These are phyloP conservation scores for Etheostoma cragini DNA, from an alignment of 2,113 vertebrate species.

Conservation along the genomic window DNA sequence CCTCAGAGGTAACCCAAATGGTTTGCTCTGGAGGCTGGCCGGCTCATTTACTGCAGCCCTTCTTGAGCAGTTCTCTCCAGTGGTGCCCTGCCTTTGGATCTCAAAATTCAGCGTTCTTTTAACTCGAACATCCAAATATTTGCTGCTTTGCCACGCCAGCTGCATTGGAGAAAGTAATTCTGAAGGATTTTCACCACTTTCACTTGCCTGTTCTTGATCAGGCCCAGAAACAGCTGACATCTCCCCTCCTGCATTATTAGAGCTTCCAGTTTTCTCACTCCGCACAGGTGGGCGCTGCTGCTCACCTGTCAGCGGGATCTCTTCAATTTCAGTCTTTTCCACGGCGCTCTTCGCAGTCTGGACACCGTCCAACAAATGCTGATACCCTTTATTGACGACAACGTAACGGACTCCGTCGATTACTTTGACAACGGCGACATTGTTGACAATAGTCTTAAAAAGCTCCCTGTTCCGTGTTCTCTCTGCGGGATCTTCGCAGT, in stretches of 20 bases:
- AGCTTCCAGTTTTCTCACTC: not conserved
- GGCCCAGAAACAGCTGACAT: slow-evolving; percentile 4
- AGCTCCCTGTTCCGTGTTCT: slow-evolving; percentile 83
- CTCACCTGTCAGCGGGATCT: slow-evolving; percentile 54
- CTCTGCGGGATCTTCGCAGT: slow-evolving; percentile 78
- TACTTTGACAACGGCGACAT: slow-evolving; percentile 87
- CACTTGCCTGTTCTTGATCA: not conserved
- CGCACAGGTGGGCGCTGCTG: slow-evolving; percentile 50
- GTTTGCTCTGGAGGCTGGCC: slow-evolving; percentile 79
- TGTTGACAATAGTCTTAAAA: slow-evolving; percentile 89
- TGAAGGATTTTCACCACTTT: not conserved
- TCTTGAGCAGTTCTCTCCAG: not conserved
- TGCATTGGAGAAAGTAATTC: slow-evolving; percentile 35
- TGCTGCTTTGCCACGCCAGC: slow-evolving; percentile 65
- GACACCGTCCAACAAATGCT: slow-evolving; percentile 47
- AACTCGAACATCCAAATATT: not conserved
- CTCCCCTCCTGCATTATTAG: not conserved
- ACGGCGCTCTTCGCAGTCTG: not conserved
- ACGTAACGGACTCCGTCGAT: slow-evolving; percentile 85
- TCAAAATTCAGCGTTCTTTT: slow-evolving; percentile 64
- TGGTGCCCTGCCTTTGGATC: not conserved
- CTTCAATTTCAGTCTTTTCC: not conserved
- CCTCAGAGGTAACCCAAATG: slow-evolving; percentile 87
- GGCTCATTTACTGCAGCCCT: not conserved
- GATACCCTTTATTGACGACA: slow-evolving; percentile 82